phyloP scores from a whole-genome alignment of 2,113 vertebrate genomes.

The Haplochromis vanheusdeni region DNA sequence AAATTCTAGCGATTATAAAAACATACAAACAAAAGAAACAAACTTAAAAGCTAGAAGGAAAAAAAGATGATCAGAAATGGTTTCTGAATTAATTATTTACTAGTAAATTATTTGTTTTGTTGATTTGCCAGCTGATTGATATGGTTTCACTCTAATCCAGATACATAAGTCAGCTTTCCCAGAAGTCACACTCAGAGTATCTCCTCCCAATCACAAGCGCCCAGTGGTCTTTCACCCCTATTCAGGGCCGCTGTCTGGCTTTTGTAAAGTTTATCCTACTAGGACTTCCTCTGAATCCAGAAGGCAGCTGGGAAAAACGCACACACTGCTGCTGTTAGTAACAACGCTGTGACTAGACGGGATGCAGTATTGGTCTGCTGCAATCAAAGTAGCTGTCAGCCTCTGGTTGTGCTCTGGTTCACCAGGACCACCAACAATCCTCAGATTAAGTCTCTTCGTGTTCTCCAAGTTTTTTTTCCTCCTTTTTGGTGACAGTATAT shows the following conservation, averaged over 20 bases:
- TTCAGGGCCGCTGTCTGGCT: background rate
- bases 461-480: background rate
- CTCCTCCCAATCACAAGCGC: background rate
- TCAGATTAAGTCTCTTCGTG: background rate
- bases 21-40: background rate
- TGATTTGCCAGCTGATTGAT: background rate
- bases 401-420: background rate
- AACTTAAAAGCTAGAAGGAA: background rate
- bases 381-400: conserved; percentile 27
- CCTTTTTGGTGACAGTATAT: background rate
- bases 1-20: background rate
- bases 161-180: background rate
- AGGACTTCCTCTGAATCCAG: conserved; percentile 26
- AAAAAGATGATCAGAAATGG: background rate
- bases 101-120: background rate
- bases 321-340: conserved; percentile 3
- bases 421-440: background rate
- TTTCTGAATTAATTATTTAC: background rate
- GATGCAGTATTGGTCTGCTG: conserved; percentile 1
- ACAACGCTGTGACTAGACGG: background rate
- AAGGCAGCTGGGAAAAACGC: conserved; percentile 22
- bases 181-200: background rate
- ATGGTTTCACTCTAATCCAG: background rate
- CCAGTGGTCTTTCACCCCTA: background rate
- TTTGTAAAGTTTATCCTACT: conserved; percentile 2